Percentiles rank a stretch among this genome's conserved stretches.
Evolutionary conservation across 2,113 vertebrate species (phyloP).

Genomic region (Actenoides lindsayi): DNA sequence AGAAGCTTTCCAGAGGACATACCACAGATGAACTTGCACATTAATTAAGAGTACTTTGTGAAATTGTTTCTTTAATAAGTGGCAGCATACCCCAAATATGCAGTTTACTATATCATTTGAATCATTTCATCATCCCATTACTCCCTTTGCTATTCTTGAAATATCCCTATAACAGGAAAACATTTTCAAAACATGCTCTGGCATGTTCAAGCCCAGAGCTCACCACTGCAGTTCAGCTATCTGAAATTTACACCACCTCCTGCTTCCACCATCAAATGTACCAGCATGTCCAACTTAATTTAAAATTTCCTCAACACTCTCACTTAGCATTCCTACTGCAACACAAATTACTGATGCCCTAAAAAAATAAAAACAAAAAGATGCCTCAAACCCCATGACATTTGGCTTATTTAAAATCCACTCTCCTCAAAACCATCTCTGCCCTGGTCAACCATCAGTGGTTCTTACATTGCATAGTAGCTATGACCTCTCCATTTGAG

Average conservation of each 20-base stretch:
- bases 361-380: not conserved
- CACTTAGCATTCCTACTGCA: not conserved
- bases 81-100: conserved; percentile 5
- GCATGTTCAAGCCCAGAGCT: conserved; percentile 15
- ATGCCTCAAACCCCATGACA: not conserved
- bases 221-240: not conserved
- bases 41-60: conserved; percentile 32
- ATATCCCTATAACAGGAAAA: conserved; percentile 42
- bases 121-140: conserved; percentile 42
- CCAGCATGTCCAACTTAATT: not conserved
- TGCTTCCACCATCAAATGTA: not conserved
- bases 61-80: conserved; percentile 35
- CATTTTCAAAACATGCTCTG: conserved; percentile 52
- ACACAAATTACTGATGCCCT: not conserved
- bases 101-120: conserved; percentile 46
- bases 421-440: conserved; percentile 42
- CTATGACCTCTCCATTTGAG: conserved; percentile 82
- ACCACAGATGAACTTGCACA: conserved; percentile 8
- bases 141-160: conserved; percentile 49
- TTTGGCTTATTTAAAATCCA: conserved; percentile 51
- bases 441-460: conserved; percentile 62
- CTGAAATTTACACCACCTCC: conserved; percentile 25
- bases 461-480: conserved; percentile 78
- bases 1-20: conserved; percentile 24
- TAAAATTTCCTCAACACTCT: not conserved